phyloP scores from a whole-genome alignment of 2,888 invertebrate species.

The Scelioninae gen. 1 region DNA sequence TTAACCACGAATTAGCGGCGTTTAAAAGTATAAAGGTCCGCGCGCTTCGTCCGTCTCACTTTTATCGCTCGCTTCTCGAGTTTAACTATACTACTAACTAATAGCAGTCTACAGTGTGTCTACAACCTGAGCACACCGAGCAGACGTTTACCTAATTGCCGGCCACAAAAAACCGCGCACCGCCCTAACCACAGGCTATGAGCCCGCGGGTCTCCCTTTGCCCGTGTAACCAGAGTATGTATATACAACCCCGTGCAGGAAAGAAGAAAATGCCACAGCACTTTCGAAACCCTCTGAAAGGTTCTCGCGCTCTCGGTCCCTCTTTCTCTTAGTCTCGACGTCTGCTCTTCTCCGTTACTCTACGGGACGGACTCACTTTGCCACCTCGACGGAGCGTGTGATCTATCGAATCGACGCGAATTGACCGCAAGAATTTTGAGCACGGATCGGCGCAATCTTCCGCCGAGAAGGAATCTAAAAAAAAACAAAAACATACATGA shows the following conservation, averaged over 20 bases:
- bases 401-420: constrained; percentile 70
- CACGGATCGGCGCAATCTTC: constrained; percentile 60
- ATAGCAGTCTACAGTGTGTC: constrained; percentile 81
- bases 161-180: constrained; percentile 83
- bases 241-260: constrained; percentile 57
- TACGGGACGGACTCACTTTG: constrained; percentile 51
- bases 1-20: constrained; percentile 80
- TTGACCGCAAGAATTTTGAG: constrained; percentile 69
- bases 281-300: constrained; percentile 54
- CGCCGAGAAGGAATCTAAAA: constrained; percentile 56
- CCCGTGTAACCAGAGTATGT: constrained; percentile 69
- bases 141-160: constrained; percentile 85
- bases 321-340: neutral
- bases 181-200: constrained; percentile 84
- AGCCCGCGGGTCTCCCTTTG: constrained; percentile 78
- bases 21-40: constrained; percentile 77
- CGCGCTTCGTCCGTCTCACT: constrained; percentile 63
- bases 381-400: constrained; percentile 69
- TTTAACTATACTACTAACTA: constrained; percentile 84
- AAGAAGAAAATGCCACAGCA: constrained; percentile 60
- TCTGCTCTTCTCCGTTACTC: constrained; percentile 12
- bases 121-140: constrained; percentile 81
- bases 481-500: constrained; percentile 47
- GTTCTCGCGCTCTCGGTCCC: constrained; percentile 42
- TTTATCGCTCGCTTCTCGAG: constrained; percentile 72